Evolutionary conservation across 2,888 invertebrate species (phyloP).

Genomic region (Auanema freiburgensis): DNA sequence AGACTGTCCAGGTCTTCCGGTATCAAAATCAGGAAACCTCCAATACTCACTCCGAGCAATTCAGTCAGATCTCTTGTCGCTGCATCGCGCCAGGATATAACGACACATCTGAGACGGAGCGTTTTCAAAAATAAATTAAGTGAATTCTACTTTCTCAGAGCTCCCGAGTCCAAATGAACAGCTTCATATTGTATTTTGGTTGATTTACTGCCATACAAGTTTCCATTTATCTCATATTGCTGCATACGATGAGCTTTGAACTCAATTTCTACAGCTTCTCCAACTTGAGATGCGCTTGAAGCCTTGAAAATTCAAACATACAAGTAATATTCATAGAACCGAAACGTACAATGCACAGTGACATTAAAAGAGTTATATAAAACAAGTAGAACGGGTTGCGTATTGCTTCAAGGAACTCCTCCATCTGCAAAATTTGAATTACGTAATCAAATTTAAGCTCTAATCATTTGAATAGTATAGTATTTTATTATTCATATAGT

Average conservation of each 20-base stretch:
- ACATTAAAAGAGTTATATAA: conserved; percentile 3
- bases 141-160: conserved; percentile 39
- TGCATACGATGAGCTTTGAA: conserved; percentile 60
- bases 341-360: background rate
- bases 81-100: conserved; percentile 59
- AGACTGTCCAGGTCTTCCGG: conserved; percentile 50
- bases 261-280: conserved; percentile 46
- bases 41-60: conserved; percentile 41
- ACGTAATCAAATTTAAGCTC: too few relatives aligned
- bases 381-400: too few relatives aligned
- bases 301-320: conserved; percentile 20
- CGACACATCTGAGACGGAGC: conserved; percentile 38
- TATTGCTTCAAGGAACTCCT: too few relatives aligned
- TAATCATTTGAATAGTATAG: too few relatives aligned
- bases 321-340: conserved; percentile 2
- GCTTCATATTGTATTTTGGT: conserved; percentile 58
- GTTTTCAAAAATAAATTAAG: conserved; percentile 1
- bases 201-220: conserved; percentile 49
- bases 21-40: conserved; percentile 59
- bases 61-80: conserved; percentile 42
- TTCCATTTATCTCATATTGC: conserved; percentile 60
- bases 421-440: too few relatives aligned
- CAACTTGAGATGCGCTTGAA: conserved; percentile 35
- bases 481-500: too few relatives aligned
- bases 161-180: conserved; percentile 47